Percentiles rank a stretch among this genome's conserved stretches.
Evolutionary conservation across 2,797 vertebrate genomes (phyloP).

Genomic region (Gymnothorax reevesii): DNA sequence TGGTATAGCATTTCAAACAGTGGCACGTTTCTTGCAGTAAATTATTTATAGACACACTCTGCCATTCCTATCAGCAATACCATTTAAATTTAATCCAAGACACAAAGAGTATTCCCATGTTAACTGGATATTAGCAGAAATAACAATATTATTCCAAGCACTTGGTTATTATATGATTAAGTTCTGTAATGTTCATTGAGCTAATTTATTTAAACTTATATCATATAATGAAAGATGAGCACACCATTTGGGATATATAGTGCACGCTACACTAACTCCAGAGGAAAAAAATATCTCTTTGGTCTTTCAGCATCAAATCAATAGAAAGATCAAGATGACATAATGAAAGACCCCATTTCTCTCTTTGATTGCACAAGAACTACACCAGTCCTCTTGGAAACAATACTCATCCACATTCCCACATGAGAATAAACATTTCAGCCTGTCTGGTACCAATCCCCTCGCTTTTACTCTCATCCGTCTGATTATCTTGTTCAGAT

Average conservation of each 20-base stretch:
- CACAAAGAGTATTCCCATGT: too few relatives aligned
- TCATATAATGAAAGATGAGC: not conserved
- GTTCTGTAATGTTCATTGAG: not conserved
- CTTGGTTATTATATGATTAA: not conserved
- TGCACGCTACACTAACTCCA: not conserved
- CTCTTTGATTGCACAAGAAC: not conserved
- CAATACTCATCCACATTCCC: not conserved
- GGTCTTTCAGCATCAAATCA: not conserved
- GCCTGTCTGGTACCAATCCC: not conserved
- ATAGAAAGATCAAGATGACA: not conserved
- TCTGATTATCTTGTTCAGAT: too few relatives aligned
- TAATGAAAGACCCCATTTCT: not conserved
- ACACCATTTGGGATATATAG: not conserved
- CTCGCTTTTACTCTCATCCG: too few relatives aligned
- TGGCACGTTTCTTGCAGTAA: too few relatives aligned
- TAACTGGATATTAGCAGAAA: too few relatives aligned
- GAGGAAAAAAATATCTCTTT: not conserved
- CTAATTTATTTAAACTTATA: not conserved
- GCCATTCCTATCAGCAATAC: not conserved
- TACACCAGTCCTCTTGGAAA: not conserved
- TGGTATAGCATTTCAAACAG: too few relatives aligned
- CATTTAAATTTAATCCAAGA: not conserved
- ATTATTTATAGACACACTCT: too few relatives aligned
- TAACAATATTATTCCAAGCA: not conserved
- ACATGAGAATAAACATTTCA: not conserved